phyloP scores from a whole-genome alignment of 2,888 invertebrate species.

The Adelognathus sp. region DNA sequence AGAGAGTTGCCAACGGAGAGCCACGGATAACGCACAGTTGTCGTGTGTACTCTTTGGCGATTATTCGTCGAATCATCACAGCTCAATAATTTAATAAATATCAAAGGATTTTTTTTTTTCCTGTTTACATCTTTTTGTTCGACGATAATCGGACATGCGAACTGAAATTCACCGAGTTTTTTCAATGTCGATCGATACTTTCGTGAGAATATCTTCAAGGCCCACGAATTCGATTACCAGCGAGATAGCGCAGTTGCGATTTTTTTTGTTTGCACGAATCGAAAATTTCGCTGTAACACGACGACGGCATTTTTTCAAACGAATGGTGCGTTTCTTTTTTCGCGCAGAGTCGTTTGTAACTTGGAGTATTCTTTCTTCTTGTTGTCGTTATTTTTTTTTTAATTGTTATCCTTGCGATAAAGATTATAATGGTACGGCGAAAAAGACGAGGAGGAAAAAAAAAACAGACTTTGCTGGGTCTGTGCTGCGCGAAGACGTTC shows the following conservation, averaged over 20 bases:
- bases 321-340: neutral
- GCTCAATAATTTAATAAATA: neutral
- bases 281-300: neutral
- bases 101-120: neutral
- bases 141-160: no score
- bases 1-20: constrained; percentile 71
- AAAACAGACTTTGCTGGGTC: no score
- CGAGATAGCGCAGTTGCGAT: constrained; percentile 36
- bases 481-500: neutral
- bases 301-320: constrained; percentile 48
- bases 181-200: no score
- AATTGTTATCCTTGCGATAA: neutral
- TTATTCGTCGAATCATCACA: constrained; percentile 53
- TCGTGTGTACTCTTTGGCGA: constrained; percentile 24
- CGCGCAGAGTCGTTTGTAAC: no score
- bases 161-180: no score
- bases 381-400: no score
- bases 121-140: neutral
- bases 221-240: constrained; percentile 50
- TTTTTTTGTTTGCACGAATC: constrained; percentile 47
- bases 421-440: neutral
- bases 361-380: no score
- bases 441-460: neutral
- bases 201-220: no score
- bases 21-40: constrained; percentile 55